phyloP scores from a whole-genome alignment of 2,888 invertebrate genomes.

The Lochmaea capreae region DNA sequence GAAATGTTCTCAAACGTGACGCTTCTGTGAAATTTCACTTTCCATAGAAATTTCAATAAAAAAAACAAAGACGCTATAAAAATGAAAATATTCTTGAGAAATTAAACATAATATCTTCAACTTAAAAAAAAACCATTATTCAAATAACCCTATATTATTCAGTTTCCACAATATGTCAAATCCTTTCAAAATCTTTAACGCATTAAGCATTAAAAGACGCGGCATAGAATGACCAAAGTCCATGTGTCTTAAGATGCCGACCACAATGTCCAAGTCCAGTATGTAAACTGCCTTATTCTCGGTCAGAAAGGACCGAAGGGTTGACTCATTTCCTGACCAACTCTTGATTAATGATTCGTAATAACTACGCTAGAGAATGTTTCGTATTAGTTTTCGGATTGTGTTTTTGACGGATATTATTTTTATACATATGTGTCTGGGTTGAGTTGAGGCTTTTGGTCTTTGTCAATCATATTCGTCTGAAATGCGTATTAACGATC shows the following conservation, averaged over 20 bases:
- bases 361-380: constrained; percentile 61
- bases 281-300: constrained; percentile 60
- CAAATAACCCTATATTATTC: neutral
- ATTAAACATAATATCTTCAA: neutral
- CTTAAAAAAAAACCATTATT: neutral
- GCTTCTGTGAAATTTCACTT: too few relatives aligned
- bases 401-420: constrained; percentile 59
- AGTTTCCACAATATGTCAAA: constrained; percentile 23
- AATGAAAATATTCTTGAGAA: neutral
- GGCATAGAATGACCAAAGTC: constrained; percentile 55
- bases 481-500: constrained; percentile 41
- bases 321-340: constrained; percentile 67
- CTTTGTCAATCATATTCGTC: constrained; percentile 43
- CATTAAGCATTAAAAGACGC: constrained; percentile 57
- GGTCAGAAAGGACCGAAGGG: constrained; percentile 64
- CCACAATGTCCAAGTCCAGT: constrained; percentile 58
- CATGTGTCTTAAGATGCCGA: constrained; percentile 59
- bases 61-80: neutral
- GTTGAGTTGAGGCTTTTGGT: constrained; percentile 38
- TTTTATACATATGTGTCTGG: constrained; percentile 45
- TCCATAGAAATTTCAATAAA: too few relatives aligned
- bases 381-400: constrained; percentile 52
- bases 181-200: constrained; percentile 53
- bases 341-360: constrained; percentile 67
- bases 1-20: too few relatives aligned